Percentiles rank a stretch among this genome's conserved stretches.
phyloP scores from a whole-genome alignment of 2,113 vertebrate species.

The Paradoxurus hermaphroditus region DNA sequence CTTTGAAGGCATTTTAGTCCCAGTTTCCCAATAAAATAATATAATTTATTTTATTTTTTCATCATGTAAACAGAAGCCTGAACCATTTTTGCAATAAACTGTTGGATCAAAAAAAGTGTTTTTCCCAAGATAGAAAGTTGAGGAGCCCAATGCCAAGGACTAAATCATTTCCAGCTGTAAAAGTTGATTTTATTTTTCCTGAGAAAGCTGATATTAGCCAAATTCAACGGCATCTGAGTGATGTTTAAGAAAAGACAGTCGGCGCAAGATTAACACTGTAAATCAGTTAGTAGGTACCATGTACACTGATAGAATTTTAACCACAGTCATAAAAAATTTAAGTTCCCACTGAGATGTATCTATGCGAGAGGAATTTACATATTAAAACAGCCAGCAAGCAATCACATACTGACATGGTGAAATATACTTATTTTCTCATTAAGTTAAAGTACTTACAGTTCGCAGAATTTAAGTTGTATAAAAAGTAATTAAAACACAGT shows the following conservation, averaged over 20 bases:
- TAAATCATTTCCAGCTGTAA: constrained; percentile 70
- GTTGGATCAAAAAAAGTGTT: constrained; percentile 53
- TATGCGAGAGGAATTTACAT: neutral
- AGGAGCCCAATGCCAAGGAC: constrained; percentile 45
- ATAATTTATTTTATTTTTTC: constrained; percentile 65
- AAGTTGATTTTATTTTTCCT: constrained; percentile 51
- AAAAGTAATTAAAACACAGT: neutral
- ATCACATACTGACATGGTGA: neutral
- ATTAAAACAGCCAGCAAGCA: neutral
- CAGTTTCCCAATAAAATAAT: constrained; percentile 66
- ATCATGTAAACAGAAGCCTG: constrained; percentile 75
- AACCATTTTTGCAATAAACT: constrained; percentile 64
- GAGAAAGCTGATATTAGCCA: neutral
- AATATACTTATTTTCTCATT: neutral
- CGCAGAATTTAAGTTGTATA: neutral
- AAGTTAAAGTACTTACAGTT: neutral
- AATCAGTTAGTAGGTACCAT: neutral
- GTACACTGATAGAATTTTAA: neutral
- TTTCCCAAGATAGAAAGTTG: constrained; percentile 64
- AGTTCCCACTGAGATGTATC: neutral
- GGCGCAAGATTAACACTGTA: neutral
- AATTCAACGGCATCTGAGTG: neutral
- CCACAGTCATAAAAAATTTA: neutral
- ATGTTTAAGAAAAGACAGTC: constrained; percentile 22
- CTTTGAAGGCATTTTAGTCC: constrained; percentile 30